Percentiles rank a stretch among this genome's conserved stretches.
These are phyloP conservation scores for Climacteris rufus DNA, from an alignment of 2,113 vertebrate species.

Conservation along the genomic window DNA sequence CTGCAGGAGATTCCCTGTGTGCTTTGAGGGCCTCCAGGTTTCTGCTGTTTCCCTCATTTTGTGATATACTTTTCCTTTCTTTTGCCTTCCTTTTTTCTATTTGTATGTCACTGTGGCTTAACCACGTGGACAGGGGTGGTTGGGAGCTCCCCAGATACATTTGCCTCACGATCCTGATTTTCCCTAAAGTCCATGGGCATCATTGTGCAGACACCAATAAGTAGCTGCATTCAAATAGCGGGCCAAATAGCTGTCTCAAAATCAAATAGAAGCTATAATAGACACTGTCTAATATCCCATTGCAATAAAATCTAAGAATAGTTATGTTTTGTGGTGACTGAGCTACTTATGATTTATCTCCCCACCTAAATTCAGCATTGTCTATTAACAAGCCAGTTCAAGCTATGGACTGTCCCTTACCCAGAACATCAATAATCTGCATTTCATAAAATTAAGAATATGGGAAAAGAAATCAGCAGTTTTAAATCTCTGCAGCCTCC, in stretches of 20 bases:
- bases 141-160: not conserved
- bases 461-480: not conserved
- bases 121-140: fast-evolving
- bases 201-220: not conserved
- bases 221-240: fast-evolving
- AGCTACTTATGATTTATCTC: not conserved
- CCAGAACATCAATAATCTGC: not conserved
- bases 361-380: not conserved
- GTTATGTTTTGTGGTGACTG: not conserved
- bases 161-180: not conserved
- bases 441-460: not conserved
- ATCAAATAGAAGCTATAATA: not conserved
- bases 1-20: not conserved
- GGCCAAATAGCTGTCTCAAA: not conserved
- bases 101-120: not conserved
- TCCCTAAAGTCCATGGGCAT: not conserved
- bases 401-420: not conserved
- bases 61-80: not conserved
- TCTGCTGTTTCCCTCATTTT: not conserved
- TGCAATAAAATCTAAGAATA: not conserved
- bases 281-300: not conserved
- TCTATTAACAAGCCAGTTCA: not conserved
- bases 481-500: not conserved
- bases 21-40: not conserved
- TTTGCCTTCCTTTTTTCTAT: not conserved